A percentile compares a stretch with the other conserved stretches of the same genome.
Conservation (phyloP, 2,888 invertebrate species). For the Ditylenchus weischeri region DNA sequence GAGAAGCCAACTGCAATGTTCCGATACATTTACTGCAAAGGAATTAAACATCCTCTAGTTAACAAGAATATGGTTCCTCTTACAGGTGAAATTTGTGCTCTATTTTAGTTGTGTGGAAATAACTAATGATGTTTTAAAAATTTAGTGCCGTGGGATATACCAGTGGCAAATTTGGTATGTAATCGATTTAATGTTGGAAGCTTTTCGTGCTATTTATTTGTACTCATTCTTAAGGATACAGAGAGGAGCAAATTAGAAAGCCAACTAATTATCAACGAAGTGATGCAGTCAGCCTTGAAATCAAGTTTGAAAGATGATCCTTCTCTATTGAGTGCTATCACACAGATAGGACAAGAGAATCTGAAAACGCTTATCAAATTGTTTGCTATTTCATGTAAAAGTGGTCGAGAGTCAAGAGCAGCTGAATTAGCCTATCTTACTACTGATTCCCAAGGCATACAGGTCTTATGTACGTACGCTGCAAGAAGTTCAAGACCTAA, state of each 20-base stretch:
- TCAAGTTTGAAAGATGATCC: conserved; percentile 5
- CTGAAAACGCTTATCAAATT: conserved; percentile 40
- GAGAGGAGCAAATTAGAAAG: conserved; percentile 41
- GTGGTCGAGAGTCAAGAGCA: conserved; percentile 34
- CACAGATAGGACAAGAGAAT: conserved; percentile 20
- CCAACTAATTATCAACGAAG: conserved; percentile 41
- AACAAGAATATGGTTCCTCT: conserved; percentile 37
- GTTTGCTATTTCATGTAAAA: conserved; percentile 42
- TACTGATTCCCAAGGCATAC: conserved; percentile 25
- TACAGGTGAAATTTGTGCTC: conserved; percentile 3
- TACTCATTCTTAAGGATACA: conserved; percentile 17
- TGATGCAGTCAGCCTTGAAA: conserved; percentile 28
- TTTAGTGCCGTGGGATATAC: conserved; percentile 37
- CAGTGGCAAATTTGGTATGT: conserved; percentile 38
- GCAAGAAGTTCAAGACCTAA: conserved; percentile 35
- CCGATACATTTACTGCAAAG: conserved; percentile 49
- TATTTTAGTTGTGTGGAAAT: too few species aligned
- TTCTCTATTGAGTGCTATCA: not conserved
- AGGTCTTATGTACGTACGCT: conserved; percentile 43
- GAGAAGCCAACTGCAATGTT: conserved; percentile 34
- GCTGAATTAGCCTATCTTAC: conserved; percentile 44
- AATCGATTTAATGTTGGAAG: too few species aligned
- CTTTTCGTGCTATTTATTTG: too few species aligned
- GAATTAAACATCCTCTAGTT: conserved; percentile 29
- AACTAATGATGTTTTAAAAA: too few species aligned